Conservation (phyloP, 2,113 vertebrate species). For the Cariama cristata region DNA sequence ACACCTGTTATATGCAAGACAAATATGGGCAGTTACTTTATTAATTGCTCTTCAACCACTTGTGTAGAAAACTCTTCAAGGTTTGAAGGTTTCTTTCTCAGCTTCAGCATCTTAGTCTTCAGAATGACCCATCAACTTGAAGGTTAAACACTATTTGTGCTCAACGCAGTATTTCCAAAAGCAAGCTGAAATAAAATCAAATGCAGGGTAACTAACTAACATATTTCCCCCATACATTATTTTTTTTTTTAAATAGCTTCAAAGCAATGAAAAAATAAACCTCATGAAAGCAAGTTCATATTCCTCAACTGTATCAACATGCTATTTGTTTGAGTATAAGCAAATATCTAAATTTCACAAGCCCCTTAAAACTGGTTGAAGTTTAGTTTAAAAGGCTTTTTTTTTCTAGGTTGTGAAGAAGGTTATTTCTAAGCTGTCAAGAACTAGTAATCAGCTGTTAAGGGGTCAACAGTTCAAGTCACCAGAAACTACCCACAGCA, state of each 20-base stretch:
- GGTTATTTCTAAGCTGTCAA: neutral
- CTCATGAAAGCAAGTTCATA: neutral
- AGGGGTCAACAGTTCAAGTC: neutral
- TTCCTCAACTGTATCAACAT: neutral
- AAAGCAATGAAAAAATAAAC: neutral
- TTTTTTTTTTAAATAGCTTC: neutral
- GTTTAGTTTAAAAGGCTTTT: neutral
- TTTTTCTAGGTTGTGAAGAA: neutral
- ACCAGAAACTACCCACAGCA: neutral
- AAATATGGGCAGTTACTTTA: neutral
- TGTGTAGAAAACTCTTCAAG: neutral
- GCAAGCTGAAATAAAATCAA: neutral
- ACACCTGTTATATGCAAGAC: neutral
- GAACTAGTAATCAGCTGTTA: neutral
- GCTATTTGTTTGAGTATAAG: neutral
- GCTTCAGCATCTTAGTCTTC: neutral
- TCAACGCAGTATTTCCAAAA: slow-evolving; percentile 50
- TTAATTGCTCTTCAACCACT: neutral
- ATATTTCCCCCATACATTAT: neutral
- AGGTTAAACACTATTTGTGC: neutral
- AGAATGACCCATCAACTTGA: neutral
- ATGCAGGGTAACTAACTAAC: neutral
- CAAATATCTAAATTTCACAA: neutral
- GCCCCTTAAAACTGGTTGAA: neutral
- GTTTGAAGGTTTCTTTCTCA: neutral